Evolutionary conservation across 2,113 vertebrate species (phyloP).

Genomic region (Phyllopteryx taeniolatus): DNA sequence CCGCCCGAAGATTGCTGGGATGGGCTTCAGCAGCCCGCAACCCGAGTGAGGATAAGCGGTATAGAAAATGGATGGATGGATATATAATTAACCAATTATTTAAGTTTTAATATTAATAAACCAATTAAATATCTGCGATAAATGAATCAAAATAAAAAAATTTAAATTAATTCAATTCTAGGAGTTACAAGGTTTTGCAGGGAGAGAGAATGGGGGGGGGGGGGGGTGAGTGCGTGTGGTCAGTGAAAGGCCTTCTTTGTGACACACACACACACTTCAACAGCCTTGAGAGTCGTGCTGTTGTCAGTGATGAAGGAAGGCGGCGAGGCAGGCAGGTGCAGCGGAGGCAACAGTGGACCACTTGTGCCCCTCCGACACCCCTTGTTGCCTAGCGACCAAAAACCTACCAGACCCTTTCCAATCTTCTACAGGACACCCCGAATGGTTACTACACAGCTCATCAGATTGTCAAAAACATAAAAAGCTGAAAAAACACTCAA

Average conservation of each 20-base stretch:
- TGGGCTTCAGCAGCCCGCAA: too few species aligned
- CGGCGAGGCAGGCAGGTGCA: constrained; percentile 63
- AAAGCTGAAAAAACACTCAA: too few species aligned
- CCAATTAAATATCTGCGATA: too few species aligned
- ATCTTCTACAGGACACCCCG: constrained; percentile 19
- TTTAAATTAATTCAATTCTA: too few species aligned
- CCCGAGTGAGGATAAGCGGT: too few species aligned
- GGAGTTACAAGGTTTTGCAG: neutral
- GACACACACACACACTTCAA: neutral
- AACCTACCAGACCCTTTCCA: constrained; percentile 46
- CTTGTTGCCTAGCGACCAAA: constrained; percentile 60
- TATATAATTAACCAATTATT: constrained; percentile 9
- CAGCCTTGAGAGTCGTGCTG: constrained; percentile 39
- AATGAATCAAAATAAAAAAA: too few species aligned
- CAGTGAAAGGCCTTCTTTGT: constrained; percentile 52
- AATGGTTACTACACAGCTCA: too few species aligned
- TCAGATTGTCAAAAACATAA: too few species aligned
- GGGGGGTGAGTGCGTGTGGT: neutral
- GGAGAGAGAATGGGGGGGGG: neutral
- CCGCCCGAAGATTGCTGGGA: too few species aligned
- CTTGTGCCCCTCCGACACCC: constrained; percentile 56
- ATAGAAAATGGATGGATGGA: too few species aligned
- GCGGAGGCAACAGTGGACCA: constrained; percentile 64
- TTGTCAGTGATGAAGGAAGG: constrained; percentile 44
- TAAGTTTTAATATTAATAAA: too few species aligned